Evolutionary conservation across 35 echinoderm and acorn worm species (phyloP), one percentile per base, ranked within the genome.

Genomic region (Ptychodera flava): DNA sequence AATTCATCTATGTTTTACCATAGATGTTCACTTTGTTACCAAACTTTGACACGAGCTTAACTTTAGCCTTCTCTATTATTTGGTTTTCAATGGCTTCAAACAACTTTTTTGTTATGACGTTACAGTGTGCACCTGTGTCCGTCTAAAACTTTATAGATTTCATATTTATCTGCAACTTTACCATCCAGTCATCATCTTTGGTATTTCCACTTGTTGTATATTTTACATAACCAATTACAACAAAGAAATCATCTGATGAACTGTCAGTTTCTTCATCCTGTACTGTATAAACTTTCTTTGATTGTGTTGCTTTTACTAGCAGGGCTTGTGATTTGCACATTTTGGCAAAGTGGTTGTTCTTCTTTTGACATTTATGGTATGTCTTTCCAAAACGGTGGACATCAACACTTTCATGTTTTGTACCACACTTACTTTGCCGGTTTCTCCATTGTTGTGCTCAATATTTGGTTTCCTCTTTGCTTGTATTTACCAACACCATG

Each of bases 331-430:
- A 52, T 83, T 77, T 22, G 30, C 91, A 93, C 36, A 85, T 30
- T 79, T 0, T 27, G 28, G 34, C 87, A 79, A 85, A 89, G 81
- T 93, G 87, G 36, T 89, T n/a, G n/a, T n/a, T 85, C 77, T 28
- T 84, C 16, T 86, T 93, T 36, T 45, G 36, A 52, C 91, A 89
- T 31, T 78, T 89, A 1, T 77, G 77, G 36, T 87, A 92, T 76
- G 30, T 37, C 16, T 85, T 36, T 36, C 82, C 87, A 38, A 38
- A 89, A 31, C 80, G 78, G 14, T 36, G 77, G 28, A 82, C 85
- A 1, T 89, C 85, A 29, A 33, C 35, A 30, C 27, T 33, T 30
- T 16, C n/a, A 28, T 79, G 36, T 37, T 31, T 82, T 28, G 80
- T 80, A 1, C 89, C 84, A 87, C 89, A 91, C 16, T 37, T 15